A percentile compares a stretch with the other conserved stretches of the same genome.
Conservation (phyloP, 2,797 vertebrate genomes). For the Prionace glauca region DNA sequence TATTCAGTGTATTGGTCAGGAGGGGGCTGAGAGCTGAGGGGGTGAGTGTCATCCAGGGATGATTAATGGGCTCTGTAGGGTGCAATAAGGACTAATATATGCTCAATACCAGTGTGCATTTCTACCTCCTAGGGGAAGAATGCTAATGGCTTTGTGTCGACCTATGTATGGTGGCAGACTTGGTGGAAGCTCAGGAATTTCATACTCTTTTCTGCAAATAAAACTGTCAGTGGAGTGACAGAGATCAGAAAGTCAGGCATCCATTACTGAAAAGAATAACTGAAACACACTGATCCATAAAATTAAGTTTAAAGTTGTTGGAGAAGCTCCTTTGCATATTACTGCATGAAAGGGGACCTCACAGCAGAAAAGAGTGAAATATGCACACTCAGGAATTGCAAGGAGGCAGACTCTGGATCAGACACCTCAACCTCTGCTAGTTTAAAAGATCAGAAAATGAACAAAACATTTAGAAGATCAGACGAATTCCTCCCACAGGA, state of each 20-base stretch:
- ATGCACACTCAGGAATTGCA: background rate
- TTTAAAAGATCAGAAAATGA: conserved; percentile 33
- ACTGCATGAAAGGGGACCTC: conserved; percentile 50
- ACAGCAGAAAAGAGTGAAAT: background rate
- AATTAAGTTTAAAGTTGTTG: conserved; percentile 68
- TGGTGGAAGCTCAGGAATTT: conserved; percentile 73
- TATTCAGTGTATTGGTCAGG: conserved; percentile 56
- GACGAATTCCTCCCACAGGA: background rate
- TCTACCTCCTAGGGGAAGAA: conserved; percentile 68
- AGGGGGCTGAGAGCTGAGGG: conserved; percentile 61
- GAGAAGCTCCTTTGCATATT: conserved; percentile 48
- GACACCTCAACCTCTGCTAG: background rate
- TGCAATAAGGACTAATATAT: conserved; percentile 60
- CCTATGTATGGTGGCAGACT: conserved; percentile 59
- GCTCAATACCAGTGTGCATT: conserved; percentile 50
- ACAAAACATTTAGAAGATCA: background rate
- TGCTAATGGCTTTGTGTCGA: conserved; percentile 69
- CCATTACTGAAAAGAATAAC: conserved; percentile 64
- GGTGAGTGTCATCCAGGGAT: conserved; percentile 65
- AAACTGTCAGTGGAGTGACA: conserved; percentile 69
- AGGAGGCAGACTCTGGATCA: background rate
- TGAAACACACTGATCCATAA: conserved; percentile 69
- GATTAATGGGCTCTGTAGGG: conserved; percentile 73
- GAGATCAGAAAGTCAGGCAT: conserved; percentile 61
- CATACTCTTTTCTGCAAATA: conserved; percentile 66